Base-by-base conservation (phyloP, 2,797 vertebrate species). In the Coranthus polyacanthus region DNA sequence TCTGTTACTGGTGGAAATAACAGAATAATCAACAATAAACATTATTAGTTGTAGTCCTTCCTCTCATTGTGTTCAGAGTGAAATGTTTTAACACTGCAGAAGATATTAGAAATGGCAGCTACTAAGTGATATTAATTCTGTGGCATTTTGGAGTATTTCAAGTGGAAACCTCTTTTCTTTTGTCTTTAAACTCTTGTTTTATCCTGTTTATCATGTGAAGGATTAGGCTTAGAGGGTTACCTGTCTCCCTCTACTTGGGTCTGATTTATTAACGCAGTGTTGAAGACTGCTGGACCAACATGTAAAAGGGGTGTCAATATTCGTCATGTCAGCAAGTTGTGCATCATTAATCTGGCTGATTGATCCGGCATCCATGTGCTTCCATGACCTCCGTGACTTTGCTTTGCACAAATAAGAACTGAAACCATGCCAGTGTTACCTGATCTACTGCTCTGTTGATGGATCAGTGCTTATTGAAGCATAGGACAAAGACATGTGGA, bases 321-420 rank as follows among this genome's bases (percentile, higher is more conserved):
- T 82, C 53, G 53, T 88, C 86, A 85, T 78, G 88, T 89, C 89
- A 90, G 88, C 86, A 78, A 67, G 79, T 84, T 86, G 75, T 72
- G 82, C 78, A 85, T 91, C 88, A 90, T 90, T 88, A 83, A 84
- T 89, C 83, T 74, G 72, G 73, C 76, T 90, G 86, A 92, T 89
- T 90, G 90, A 92, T 92, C 85, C 66, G 59, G 47, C 78, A 68
- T 81, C 68, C 62, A 76, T 81, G 76, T 62, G 60, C 73, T 72
- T 79, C 79, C 57, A 38, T 84, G 89, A 88, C 52, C 15, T 32
- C 37, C 17, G 6, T 55, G 53, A 55, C 90, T 87, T 90, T 91
- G 87, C 84, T 85, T 81, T 88, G 79, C 75, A 82, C 84, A 87
- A 89, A 88, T 78, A 82, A 76, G 62, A 76, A 58, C 38, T 71